Percentiles rank a stretch among this genome's conserved stretches.
These are phyloP conservation scores for Cartodere bifasciata DNA, from an alignment of 2,888 invertebrate genomes.

Conservation along the genomic window DNA sequence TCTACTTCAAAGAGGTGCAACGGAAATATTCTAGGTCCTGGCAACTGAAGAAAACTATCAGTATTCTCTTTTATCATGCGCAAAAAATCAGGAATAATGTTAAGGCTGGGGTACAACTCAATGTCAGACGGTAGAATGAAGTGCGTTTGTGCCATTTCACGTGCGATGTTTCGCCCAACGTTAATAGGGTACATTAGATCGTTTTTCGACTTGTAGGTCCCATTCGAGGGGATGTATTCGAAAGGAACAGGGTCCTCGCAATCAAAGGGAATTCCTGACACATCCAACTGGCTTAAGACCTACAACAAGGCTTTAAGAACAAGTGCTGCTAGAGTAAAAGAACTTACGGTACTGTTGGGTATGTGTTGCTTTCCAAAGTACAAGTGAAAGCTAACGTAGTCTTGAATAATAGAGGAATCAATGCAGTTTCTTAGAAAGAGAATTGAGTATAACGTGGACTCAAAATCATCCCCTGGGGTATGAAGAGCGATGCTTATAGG, in stretches of 20 bases:
- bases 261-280: too few species aligned
- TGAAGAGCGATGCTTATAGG: constrained; percentile 80
- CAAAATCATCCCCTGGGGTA: constrained; percentile 74
- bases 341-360: constrained; percentile 49
- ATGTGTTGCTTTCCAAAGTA: constrained; percentile 81
- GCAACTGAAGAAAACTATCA: constrained; percentile 37
- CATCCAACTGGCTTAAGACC: too few species aligned
- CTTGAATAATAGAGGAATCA: constrained; percentile 52
- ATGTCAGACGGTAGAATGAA: constrained; percentile 80
- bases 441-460: constrained; percentile 65
- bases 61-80: constrained; percentile 69
- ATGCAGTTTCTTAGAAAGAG: constrained; percentile 68
- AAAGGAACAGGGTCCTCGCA: constrained; percentile 62
- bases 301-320: constrained; percentile 1
- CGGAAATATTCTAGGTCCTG: constrained; percentile 57
- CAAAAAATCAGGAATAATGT: constrained; percentile 66
- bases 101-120: constrained; percentile 80
- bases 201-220: constrained; percentile 67
- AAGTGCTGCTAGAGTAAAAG: too few species aligned
- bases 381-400: constrained; percentile 77
- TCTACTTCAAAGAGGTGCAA: constrained; percentile 83
- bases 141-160: constrained; percentile 70
- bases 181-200: constrained; percentile 81
- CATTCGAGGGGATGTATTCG: constrained; percentile 47
- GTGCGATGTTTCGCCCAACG: constrained; percentile 79